These are phyloP conservation scores for Buceros bicornis DNA, from an alignment of 2,797 vertebrate species.

Conservation along the genomic window DNA sequence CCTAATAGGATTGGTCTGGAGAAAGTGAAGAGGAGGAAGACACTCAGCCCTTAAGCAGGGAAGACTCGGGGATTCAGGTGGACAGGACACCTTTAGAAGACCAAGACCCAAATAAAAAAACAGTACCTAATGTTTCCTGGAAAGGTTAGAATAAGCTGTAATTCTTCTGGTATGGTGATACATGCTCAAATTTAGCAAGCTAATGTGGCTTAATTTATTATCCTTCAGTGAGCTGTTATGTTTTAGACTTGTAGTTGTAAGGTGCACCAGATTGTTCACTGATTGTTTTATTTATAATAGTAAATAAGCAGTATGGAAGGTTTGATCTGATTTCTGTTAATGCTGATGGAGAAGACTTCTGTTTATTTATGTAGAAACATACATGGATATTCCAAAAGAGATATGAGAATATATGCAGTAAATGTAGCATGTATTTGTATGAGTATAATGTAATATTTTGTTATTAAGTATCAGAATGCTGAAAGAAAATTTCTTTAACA, in stretches of 20 bases:
- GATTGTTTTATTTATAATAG: neutral
- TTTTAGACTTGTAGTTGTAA: neutral
- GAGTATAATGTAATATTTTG: neutral
- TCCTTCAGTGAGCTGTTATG: neutral
- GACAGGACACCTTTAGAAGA: constrained; percentile 95
- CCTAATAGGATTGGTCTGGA: constrained; percentile 92
- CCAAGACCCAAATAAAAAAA: constrained; percentile 86
- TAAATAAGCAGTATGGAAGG: neutral
- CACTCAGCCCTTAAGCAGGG: constrained; percentile 91
- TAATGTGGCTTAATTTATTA: neutral
- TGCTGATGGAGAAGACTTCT: neutral
- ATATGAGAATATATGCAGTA: neutral
- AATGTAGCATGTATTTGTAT: neutral
- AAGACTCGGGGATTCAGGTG: constrained; percentile 97
- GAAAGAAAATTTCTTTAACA: neutral
- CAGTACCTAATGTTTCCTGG: constrained; percentile 83
- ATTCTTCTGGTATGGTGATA: neutral
- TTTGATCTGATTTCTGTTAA: neutral
- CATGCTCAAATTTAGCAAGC: neutral
- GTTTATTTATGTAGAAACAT: neutral
- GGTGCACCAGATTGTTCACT: neutral
- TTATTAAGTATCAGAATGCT: neutral
- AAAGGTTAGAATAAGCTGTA: constrained; percentile 82
- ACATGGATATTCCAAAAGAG: neutral
- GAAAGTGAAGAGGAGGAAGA: constrained; percentile 92